Evolutionary conservation across 2,888 invertebrate genomes (phyloP), one percentile per base, ranked within the genome.

Genomic region (Halictus ligatus): DNA sequence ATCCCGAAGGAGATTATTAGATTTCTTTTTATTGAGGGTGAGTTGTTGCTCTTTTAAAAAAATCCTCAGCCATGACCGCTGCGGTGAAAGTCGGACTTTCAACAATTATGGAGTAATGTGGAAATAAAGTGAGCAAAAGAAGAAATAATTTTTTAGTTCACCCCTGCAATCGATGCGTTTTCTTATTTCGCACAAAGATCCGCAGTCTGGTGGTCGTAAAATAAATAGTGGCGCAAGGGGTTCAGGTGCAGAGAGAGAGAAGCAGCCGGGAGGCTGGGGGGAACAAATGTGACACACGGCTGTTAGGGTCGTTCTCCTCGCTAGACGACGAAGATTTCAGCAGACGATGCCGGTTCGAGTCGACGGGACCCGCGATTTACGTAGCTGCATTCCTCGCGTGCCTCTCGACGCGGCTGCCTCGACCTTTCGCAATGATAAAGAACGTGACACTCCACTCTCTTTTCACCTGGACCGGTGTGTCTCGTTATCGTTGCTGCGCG

Each of bases 381-480:
- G 64, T 72, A 46, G 46, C 72, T 72, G 72, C 72, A 77, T 67
- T 77, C 67, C 67, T 29, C 48, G 77, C 77, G 21, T 40, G 69
- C 77, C 67, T 21, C 46, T 77, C 58, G 75, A 29, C 25, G 76
- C 76, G 76, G 64, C 78, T 50, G 43, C 75, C 60, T 75, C 75
- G 75, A 75, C 75, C 75, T 75, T 75, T 75, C 75, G 60, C 75
- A 75, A 75, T 54, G 75, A 75, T 75, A 75, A 75, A 54, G 71
- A 78, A 71, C 69, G 50, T 69, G 50, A 21, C 40, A 54, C 60
- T 46, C 46, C 72, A 25, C 25, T 25, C 46, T 46, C 40, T 72
- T 72, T 74, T 74, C 73, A 74, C 73, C 73, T 74, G 73, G 25
- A 46, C 69, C 35, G 40, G 69, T 67, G 64, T 29, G 60, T 60